Percentiles rank a stretch among this genome's conserved stretches.
Evolutionary conservation across 1,140 invertebrate species (phyloP).

Genomic region (Drosophila aff.): DNA sequence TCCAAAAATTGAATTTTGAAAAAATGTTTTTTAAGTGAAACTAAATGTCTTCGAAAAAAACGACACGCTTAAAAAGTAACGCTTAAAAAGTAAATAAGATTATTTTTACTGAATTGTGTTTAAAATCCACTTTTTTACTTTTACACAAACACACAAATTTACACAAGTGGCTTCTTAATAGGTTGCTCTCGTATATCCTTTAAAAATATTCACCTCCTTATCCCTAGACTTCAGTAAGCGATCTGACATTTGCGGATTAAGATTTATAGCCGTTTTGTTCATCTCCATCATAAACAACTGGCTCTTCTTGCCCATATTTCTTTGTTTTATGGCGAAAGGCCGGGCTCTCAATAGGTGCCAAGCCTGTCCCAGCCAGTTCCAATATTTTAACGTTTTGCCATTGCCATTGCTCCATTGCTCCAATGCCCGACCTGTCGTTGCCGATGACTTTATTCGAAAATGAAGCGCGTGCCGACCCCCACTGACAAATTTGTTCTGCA

Average conservation of each 20-base stretch:
- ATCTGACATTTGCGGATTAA: constrained; percentile 44
- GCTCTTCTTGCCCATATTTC: constrained; percentile 43
- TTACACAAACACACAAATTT: background rate
- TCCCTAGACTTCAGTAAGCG: constrained; percentile 29
- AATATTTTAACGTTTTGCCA: constrained; percentile 19
- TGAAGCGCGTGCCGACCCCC: constrained; percentile 84
- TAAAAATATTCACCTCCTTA: constrained; percentile 12
- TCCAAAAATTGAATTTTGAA: background rate
- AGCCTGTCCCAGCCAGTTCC: constrained; percentile 34
- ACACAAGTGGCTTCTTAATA: background rate
- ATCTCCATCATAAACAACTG: constrained; percentile 48
- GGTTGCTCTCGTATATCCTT: constrained; percentile 15
- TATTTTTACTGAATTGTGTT: background rate
- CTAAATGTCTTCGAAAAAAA: no score
- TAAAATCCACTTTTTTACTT: no score
- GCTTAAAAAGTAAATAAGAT: background rate
- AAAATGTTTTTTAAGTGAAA: no score
- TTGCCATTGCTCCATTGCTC: constrained; percentile 38
- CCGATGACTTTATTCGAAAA: constrained; percentile 78
- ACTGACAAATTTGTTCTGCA: constrained; percentile 84
- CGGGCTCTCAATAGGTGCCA: constrained; percentile 55
- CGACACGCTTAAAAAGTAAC: no score
- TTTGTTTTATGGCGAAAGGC: constrained; percentile 54
- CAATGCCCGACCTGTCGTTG: constrained; percentile 63
- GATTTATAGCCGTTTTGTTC: constrained; percentile 44